Conservation (phyloP, 2,888 invertebrate genomes). For the Amblyteles armatorius region DNA sequence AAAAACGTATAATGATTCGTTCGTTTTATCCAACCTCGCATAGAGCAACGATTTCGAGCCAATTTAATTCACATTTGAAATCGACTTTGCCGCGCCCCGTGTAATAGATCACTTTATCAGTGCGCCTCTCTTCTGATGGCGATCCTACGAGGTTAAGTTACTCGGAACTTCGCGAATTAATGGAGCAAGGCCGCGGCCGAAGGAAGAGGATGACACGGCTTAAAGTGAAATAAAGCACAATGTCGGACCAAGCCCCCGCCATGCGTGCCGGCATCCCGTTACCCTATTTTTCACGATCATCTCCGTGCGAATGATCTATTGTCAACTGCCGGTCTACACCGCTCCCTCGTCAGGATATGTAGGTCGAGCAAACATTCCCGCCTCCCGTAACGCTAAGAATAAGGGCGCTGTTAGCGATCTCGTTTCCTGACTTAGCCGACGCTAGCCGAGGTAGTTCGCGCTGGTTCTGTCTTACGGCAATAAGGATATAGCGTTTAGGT, state of each 20-base stretch:
- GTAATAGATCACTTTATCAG: slow-evolving; percentile 15
- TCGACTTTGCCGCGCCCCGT: slow-evolving; percentile 52
- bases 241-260: slow-evolving; percentile 51
- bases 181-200: slow-evolving; percentile 2
- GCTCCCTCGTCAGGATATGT: slow-evolving; percentile 74
- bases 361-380: slow-evolving; percentile 68
- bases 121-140: neutral
- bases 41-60: slow-evolving; percentile 21
- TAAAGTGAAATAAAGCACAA: slow-evolving; percentile 50
- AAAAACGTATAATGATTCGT: neutral
- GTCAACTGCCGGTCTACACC: slow-evolving; percentile 64
- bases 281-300: slow-evolving; percentile 59
- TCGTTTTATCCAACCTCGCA: slow-evolving; percentile 1
- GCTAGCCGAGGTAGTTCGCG: neutral
- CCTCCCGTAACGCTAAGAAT: slow-evolving; percentile 46
- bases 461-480: neutral
- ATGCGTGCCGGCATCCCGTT: slow-evolving; percentile 65
- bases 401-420: slow-evolving; percentile 40
- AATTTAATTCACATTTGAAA: slow-evolving; percentile 50
- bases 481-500: neutral
- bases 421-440: neutral
- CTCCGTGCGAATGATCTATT: slow-evolving; percentile 62
- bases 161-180: neutral
- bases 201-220: slow-evolving; percentile 45
- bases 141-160: slow-evolving; percentile 1